Conservation (phyloP, 1,140 invertebrate genomes). For the Cylas formicarius region DNA sequence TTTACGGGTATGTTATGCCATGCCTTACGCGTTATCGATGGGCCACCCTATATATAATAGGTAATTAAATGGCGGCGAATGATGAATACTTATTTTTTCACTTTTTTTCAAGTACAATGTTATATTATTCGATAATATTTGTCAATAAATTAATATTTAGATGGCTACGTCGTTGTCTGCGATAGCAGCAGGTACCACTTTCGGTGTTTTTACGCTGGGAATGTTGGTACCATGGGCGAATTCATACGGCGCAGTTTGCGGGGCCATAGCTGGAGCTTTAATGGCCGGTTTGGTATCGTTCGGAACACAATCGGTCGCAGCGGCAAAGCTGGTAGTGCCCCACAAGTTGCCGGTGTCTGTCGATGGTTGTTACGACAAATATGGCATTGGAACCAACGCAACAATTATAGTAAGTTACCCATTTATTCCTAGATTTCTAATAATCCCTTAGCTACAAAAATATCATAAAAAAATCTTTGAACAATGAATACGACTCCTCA, state of each 20-base stretch:
- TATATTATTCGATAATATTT: no score
- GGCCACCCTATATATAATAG: no score
- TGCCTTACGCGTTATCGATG: no score
- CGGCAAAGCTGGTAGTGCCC: slow-evolving; percentile 40
- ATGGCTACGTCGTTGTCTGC: slow-evolving; percentile 72
- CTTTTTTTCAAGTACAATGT: no score
- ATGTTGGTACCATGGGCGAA: slow-evolving; percentile 80
- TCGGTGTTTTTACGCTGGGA: slow-evolving; percentile 79
- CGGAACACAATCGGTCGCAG: slow-evolving; percentile 46
- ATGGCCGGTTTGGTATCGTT: slow-evolving; percentile 51
- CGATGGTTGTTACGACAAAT: slow-evolving; percentile 35
- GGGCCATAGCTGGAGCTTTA: slow-evolving; percentile 50
- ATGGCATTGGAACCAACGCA: slow-evolving; percentile 14
- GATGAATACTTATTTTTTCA: no score
- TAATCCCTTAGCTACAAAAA: no score
- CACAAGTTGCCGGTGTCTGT: slow-evolving; percentile 43
- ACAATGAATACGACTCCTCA: no score
- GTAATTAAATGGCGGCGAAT: no score
- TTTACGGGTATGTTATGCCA: no score
- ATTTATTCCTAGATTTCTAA: background rate
- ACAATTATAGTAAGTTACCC: no score
- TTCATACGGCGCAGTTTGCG: slow-evolving; percentile 52
- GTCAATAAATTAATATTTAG: slow-evolving; percentile 45
- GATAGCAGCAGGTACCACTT: slow-evolving; percentile 74
- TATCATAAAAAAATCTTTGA: no score